Conservation (phyloP, 2,113 vertebrate genomes). For the Carettochelys insculpta region DNA sequence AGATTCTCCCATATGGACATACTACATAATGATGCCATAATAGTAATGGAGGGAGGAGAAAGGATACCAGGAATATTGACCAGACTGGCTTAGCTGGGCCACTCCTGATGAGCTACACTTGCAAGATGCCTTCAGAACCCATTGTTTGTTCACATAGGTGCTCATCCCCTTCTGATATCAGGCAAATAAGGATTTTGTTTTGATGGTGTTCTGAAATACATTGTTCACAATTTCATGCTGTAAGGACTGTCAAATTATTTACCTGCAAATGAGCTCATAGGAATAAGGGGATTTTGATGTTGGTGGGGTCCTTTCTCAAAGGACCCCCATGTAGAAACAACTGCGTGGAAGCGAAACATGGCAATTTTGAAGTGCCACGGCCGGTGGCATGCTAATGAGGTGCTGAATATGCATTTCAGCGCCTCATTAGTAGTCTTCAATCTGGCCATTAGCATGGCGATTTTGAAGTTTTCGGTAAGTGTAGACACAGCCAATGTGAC, state of each 20-base stretch:
- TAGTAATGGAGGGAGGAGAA: neutral
- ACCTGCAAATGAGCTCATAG: neutral
- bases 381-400: too few relatives aligned
- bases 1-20: neutral
- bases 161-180: fast-evolving
- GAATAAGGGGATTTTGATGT: too few relatives aligned
- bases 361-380: too few relatives aligned
- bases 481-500: too few relatives aligned
- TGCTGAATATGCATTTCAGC: too few relatives aligned
- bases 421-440: too few relatives aligned
- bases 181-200: neutral
- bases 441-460: too few relatives aligned
- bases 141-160: fast-evolving
- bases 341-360: too few relatives aligned
- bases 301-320: too few relatives aligned
- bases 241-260: neutral
- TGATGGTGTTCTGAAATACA: neutral
- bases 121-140: neutral
- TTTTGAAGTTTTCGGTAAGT: too few relatives aligned
- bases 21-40: neutral
- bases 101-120: fast-evolving
- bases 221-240: fast-evolving
- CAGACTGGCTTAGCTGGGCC: neutral
- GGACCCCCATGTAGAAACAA: too few relatives aligned
- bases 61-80: neutral